Evolutionary conservation across 2,113 vertebrate species (phyloP).

Genomic region (Ciconia boyciana): DNA sequence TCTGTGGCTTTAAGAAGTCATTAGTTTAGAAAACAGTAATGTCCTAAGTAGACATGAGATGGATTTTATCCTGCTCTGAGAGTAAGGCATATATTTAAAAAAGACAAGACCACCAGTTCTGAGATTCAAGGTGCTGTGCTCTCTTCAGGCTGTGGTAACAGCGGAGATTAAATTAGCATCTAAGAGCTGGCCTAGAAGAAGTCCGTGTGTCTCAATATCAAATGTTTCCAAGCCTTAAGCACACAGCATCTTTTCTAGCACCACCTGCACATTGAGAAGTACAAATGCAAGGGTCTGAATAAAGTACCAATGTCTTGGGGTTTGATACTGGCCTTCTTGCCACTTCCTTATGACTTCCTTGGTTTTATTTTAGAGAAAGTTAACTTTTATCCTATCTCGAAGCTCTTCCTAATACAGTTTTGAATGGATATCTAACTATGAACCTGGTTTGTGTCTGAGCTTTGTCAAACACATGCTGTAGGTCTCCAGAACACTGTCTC

Average conservation of each 20-base stretch:
- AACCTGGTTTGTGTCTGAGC: neutral
- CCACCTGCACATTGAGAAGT: neutral
- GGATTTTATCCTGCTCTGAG: neutral
- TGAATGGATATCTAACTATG: neutral
- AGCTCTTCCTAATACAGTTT: neutral
- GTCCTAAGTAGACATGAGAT: neutral
- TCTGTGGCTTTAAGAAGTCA: neutral
- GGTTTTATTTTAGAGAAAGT: neutral
- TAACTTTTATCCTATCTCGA: neutral
- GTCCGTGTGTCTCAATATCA: accelerated
- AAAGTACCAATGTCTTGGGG: neutral
- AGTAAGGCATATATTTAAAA: neutral
- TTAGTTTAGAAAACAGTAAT: neutral
- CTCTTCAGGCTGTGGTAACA: neutral
- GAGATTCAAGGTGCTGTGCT: neutral
- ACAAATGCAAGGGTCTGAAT: neutral
- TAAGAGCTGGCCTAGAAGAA: neutral
- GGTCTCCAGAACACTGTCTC: neutral
- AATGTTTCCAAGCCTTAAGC: neutral
- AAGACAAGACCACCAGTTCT: neutral
- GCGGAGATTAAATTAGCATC: neutral
- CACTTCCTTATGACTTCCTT: neutral
- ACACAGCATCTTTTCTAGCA: neutral
- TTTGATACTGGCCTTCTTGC: neutral
- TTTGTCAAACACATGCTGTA: neutral